phyloP scores from a whole-genome alignment of 1,140 invertebrate species.

The Drosophila serrata region DNA sequence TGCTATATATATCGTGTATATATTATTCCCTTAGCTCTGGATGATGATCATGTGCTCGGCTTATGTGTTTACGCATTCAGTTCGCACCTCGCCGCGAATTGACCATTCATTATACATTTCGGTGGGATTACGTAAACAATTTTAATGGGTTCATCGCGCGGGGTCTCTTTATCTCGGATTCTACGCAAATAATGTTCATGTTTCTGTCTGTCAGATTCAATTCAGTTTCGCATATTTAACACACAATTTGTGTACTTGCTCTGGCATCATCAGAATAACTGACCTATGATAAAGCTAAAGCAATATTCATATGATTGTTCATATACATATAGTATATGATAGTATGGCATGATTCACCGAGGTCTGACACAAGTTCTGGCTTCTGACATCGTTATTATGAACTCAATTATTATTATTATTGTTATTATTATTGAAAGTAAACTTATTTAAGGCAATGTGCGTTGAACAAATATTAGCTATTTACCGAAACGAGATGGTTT shows the following conservation, averaged over 20 bases:
- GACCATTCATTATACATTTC: slow-evolving; percentile 39
- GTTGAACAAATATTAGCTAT: slow-evolving; percentile 26
- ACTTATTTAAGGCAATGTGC: slow-evolving; percentile 10
- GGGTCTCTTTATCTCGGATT: slow-evolving; percentile 39
- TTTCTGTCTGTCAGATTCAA: slow-evolving; percentile 43
- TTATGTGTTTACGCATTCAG: slow-evolving; percentile 51
- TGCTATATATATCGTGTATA: neutral
- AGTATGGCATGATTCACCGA: slow-evolving; percentile 22
- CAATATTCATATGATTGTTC: neutral
- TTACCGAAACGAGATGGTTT: slow-evolving; percentile 17
- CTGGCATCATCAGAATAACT: slow-evolving; percentile 35
- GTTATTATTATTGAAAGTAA: slow-evolving; percentile 13
- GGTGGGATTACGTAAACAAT: slow-evolving; percentile 49
- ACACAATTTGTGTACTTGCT: slow-evolving; percentile 10
- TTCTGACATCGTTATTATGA: slow-evolving; percentile 39
- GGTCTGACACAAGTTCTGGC: slow-evolving; percentile 1
- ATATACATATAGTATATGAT: neutral
- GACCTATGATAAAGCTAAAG: slow-evolving; percentile 43
- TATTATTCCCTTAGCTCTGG: slow-evolving; percentile 16
- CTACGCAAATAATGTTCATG: slow-evolving; percentile 39
- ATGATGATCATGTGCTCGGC: slow-evolving; percentile 33
- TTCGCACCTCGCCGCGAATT: slow-evolving; percentile 47
- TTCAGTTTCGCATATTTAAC: slow-evolving; percentile 43
- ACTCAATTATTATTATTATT: slow-evolving; percentile 8
- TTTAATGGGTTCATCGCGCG: slow-evolving; percentile 48